These are phyloP conservation scores for Kryptolebias marmoratus DNA, from an alignment of 2,113 vertebrate species.

Conservation along the genomic window DNA sequence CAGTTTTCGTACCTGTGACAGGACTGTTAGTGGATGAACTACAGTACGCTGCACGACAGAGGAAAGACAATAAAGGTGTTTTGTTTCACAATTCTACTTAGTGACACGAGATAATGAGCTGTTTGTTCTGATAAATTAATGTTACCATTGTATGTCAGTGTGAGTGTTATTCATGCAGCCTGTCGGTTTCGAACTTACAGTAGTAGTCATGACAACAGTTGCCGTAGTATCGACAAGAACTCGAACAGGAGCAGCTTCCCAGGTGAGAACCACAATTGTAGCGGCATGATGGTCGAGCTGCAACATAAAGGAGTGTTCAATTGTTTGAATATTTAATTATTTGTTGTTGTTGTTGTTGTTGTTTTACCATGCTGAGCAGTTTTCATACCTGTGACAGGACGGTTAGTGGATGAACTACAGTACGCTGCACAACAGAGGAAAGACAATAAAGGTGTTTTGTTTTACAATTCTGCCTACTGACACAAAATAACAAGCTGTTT, in stretches of 20 bases:
- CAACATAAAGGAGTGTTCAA: background rate
- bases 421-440: background rate
- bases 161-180: background rate
- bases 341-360: too few species aligned
- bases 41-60: background rate
- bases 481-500: too few species aligned
- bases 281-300: constrained; percentile 11
- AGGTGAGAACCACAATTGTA: too few species aligned
- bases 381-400: constrained; percentile 7
- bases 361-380: background rate
- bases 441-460: background rate
- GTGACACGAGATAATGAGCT: too few species aligned
- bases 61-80: background rate
- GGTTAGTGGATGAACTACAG: background rate
- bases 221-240: too few species aligned
- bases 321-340: background rate
- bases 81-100: too few species aligned
- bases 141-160: too few species aligned
- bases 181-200: constrained; percentile 29
- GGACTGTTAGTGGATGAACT: background rate
- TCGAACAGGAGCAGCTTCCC: too few species aligned
- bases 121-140: too few species aligned
- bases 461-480: too few species aligned
- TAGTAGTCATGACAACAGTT: constrained; percentile 44
- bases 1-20: constrained; percentile 13